Evolutionary conservation across 2,888 invertebrate genomes (phyloP).

Genomic region (Cephalotes varians): DNA sequence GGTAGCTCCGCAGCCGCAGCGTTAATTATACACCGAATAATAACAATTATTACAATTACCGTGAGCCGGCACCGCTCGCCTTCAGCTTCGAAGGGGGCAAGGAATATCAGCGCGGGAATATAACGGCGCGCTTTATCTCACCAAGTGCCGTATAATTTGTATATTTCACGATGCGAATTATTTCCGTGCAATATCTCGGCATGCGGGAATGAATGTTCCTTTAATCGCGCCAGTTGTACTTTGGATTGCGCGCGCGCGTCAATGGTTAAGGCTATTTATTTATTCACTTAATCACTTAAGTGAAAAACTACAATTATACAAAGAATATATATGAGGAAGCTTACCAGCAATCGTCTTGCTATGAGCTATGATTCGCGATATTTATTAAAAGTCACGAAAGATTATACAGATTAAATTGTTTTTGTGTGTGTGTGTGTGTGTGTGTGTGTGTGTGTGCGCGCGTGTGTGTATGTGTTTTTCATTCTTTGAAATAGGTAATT

Average conservation of each 20-base stretch:
- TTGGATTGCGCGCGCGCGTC: slow-evolving; percentile 29
- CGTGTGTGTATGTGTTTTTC: no score
- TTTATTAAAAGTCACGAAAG: neutral
- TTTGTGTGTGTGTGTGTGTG: no score
- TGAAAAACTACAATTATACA: slow-evolving; percentile 1
- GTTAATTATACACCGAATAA: slow-evolving; percentile 84
- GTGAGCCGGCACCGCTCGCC: slow-evolving; percentile 66
- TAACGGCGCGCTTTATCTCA: slow-evolving; percentile 47
- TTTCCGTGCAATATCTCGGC: slow-evolving; percentile 54
- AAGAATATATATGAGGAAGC: neutral
- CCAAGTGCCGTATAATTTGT: slow-evolving; percentile 56
- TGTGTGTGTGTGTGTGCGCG: no score
- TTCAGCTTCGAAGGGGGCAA: slow-evolving; percentile 54
- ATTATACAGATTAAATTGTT: neutral
- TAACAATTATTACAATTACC: slow-evolving; percentile 84
- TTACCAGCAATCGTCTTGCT: neutral
- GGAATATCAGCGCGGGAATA: slow-evolving; percentile 56
- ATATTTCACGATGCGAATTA: slow-evolving; percentile 60
- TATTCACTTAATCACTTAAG: slow-evolving; percentile 22
- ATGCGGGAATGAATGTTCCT: slow-evolving; percentile 39
- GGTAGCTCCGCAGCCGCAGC: slow-evolving; percentile 77
- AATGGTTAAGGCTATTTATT: slow-evolving; percentile 32
- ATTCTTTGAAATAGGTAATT: neutral
- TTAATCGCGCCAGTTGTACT: slow-evolving; percentile 38
- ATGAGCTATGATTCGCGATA: neutral